Conservation (phyloP, 2,113 vertebrate species). For the Pelvicachromis taeniatus region DNA sequence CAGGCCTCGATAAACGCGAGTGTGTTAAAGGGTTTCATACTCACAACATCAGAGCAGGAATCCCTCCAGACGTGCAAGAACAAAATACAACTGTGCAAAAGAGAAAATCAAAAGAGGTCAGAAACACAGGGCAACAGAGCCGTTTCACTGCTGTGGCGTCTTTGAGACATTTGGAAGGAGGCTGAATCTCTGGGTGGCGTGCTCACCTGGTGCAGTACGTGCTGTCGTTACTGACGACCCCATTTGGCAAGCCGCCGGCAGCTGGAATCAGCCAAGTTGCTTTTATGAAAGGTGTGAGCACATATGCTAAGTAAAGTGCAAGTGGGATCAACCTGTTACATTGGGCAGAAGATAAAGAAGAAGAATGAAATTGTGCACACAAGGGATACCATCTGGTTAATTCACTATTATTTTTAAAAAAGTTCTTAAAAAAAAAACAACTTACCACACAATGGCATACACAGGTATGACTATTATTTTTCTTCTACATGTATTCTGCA, state of each 20-base stretch:
- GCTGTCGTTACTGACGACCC: rapidly evolving
- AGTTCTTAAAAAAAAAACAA: background rate
- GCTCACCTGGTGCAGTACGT: slow-evolving; percentile 65
- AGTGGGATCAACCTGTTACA: slow-evolving; percentile 60
- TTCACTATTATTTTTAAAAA: background rate
- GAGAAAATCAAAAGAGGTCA: background rate
- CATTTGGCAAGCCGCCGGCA: rapidly evolving
- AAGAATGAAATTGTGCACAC: background rate
- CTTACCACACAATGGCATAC: slow-evolving; percentile 59
- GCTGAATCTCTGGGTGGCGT: background rate
- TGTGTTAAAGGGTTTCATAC: background rate
- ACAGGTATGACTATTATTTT: background rate
- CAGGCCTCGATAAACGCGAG: background rate
- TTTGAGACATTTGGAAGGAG: background rate
- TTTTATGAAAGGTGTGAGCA: slow-evolving; percentile 19
- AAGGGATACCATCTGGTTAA: background rate
- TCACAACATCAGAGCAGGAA: slow-evolving; percentile 59
- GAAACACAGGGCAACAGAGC: background rate
- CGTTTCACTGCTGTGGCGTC: background rate
- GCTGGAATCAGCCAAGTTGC: background rate
- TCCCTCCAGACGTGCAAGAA: slow-evolving; percentile 60
- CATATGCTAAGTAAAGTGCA: slow-evolving; percentile 52
- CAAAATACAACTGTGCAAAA: slow-evolving; percentile 66
- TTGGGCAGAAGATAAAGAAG: background rate
- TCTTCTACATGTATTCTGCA: slow-evolving; percentile 21